Base-by-base conservation (phyloP, 2,113 vertebrate species). In the Spea multiplicata region DNA sequence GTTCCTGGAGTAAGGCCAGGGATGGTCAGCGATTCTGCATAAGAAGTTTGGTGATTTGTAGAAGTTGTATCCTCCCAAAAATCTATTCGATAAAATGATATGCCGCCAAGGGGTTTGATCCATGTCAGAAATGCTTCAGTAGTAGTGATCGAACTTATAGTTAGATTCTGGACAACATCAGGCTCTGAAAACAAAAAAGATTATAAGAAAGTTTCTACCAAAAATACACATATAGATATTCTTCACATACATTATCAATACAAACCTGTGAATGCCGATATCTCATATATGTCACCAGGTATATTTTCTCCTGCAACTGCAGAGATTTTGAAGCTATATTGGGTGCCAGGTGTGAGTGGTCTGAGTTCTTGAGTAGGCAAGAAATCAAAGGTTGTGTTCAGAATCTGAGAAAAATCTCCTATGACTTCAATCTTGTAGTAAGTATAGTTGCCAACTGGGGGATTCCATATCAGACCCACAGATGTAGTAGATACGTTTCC, bases 381-480 rank as follows among this genome's bases (percentile, higher is more conserved):
- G 30, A 30, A 30, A 30, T 30, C 30, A 30, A 30, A 30, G 30
- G 30, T 30, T 30, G 45, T 17, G 47, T 30, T 30, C 30, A 30
- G 30, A 30, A 30, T 30, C 30, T 30, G 30, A 30, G 30, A 30
- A 30, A 30, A 30, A 64, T 74, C 16, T 74, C 72, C 59, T 30
- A 8, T 50, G 2, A 74, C 46, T 48, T 74, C 57, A 64, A 64
- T 74, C 1, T 8, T 5, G 47, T 74, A 74, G 16, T 64, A 8
- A 50, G 57, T 74, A n/a, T 64, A 30, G 57, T 73, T 73, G 44
- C 71, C 30, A n/a, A 59, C 10, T 47, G 71, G 71, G n/a, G 71
- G 44, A 4, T 59, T 10, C 71, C 71, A 73, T 12, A 4, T 61
- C n/a, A 73, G 30, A 30, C 30, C 30, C 30, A 30, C 30, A 30